Base-by-base conservation (phyloP, 92 coral and sea anemone species). In the Porites lobata region DNA sequence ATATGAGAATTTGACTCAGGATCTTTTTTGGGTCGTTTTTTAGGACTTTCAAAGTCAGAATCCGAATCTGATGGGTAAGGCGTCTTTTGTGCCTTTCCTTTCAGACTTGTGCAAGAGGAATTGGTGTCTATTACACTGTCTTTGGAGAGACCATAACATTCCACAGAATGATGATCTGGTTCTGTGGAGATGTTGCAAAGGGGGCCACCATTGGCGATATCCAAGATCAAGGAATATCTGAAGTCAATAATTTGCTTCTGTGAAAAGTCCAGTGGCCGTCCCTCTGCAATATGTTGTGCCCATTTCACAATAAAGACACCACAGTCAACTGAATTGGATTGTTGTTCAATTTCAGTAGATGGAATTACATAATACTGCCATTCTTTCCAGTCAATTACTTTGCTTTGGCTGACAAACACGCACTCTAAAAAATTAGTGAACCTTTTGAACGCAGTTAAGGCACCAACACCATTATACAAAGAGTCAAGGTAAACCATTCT, bases 401-500 rank as follows among this genome's bases (percentile, higher is more conserved):
- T 9, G 70, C 88, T 57, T 32, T 32, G 72, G 77, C 24, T 72
- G 22, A 72, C 52, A 72, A 43, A 38, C 38, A 73, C 75, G 29
- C 89, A 85, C 56, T 64, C 58, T 58, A 88, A 67, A 81, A 88
- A 88, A 77, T 89, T 68, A n/a, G 76, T 72, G 56, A 68, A 83
- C 7, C 88, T 26, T 65, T 24, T 52, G 26, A 90, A 90, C 50
- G 88, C 82, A 47, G 62, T 83, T 78, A 65, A 72, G n/a, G 86
- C 92, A 32, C 83, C 94, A 47, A 76, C 65, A 43, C 90, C 94
- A 74, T 80, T 59, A 71, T 21, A 84, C 47, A 92, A 54, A 0
- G 92, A 92, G 75, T 92, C 89, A 9, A 91, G 84, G 50, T 87
- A 91, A 22, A 87, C 89, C 91, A 91, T 91, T 59, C 78, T 87